Percentiles rank a stretch among this genome's conserved stretches.
Conservation (phyloP, 2,888 invertebrate species). For the Stenurella melanura region DNA sequence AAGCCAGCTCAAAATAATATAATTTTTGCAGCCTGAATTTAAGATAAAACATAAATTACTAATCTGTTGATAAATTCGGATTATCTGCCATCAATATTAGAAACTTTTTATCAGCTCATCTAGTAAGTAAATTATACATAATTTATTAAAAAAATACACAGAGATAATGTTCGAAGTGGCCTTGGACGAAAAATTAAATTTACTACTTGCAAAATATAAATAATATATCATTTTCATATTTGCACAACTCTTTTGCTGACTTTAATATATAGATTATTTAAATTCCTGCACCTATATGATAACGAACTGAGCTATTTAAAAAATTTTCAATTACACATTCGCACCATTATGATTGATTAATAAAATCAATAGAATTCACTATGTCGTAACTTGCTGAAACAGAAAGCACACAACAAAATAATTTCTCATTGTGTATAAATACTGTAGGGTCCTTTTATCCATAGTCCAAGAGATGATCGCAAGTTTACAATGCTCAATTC, state of each 20-base stretch:
- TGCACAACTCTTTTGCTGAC: neutral
- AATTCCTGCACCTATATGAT: neutral
- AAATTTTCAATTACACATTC: neutral
- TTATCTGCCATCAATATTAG: neutral
- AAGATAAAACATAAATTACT: neutral
- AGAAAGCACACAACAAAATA: too few species aligned
- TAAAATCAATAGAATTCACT: neutral
- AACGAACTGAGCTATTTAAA: neutral
- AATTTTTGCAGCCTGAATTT: neutral
- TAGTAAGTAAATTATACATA: neutral
- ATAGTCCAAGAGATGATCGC: too few species aligned
- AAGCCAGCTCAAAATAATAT: neutral
- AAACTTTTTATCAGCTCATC: neutral
- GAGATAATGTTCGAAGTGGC: neutral
- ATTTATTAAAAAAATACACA: neutral
- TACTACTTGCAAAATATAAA: conserved; percentile 9
- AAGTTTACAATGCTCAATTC: too few species aligned
- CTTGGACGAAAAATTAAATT: conserved; percentile 11
- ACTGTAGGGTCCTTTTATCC: too few species aligned
- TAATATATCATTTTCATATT: conserved; percentile 5
- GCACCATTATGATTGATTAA: neutral
- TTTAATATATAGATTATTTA: neutral
- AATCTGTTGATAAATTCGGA: neutral
- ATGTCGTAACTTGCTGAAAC: too few species aligned
- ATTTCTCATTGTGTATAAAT: too few species aligned